A percentile compares a stretch with the other conserved stretches of the same genome.
These are phyloP conservation scores for Cremastobaeus sp. DNA, from an alignment of 2,888 invertebrate genomes.

Conservation along the genomic window DNA sequence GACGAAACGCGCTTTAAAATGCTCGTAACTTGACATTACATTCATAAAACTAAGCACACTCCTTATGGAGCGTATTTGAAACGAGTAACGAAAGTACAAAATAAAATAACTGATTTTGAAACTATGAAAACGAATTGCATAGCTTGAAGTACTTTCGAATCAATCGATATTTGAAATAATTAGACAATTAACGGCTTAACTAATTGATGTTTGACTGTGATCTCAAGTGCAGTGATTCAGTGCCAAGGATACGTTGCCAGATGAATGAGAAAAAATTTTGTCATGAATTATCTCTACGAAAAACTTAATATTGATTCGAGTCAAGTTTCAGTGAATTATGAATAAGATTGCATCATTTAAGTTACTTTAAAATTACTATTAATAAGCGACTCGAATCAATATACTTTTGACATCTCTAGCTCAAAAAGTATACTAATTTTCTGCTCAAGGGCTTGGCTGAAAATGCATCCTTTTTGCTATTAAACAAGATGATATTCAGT, in stretches of 20 bases:
- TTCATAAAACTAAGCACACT: too few species aligned
- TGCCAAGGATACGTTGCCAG: conserved; percentile 68
- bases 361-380: conserved; percentile 9
- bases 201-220: conserved; percentile 16
- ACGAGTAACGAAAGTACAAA: too few species aligned
- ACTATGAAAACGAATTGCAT: too few species aligned
- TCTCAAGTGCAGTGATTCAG: conserved; percentile 62
- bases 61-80: too few species aligned
- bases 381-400: conserved; percentile 6
- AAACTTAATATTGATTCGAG: conserved; percentile 14
- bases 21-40: too few species aligned
- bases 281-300: conserved; percentile 40
- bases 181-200: background rate
- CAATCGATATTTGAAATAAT: conserved; percentile 1
- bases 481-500: conserved; percentile 6
- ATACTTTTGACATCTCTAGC: conserved; percentile 6
- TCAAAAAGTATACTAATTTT: conserved; percentile 29
- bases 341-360: too few species aligned
- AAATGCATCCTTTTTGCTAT: conserved; percentile 8
- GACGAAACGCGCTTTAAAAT: too few species aligned
- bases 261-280: conserved; percentile 46
- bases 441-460: background rate
- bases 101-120: too few species aligned
- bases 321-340: background rate
- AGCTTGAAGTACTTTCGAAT: background rate